Evolutionary conservation across 2,888 invertebrate species (phyloP), one percentile per base, ranked within the genome.

Genomic region (Petrolisthes manimaculis): DNA sequence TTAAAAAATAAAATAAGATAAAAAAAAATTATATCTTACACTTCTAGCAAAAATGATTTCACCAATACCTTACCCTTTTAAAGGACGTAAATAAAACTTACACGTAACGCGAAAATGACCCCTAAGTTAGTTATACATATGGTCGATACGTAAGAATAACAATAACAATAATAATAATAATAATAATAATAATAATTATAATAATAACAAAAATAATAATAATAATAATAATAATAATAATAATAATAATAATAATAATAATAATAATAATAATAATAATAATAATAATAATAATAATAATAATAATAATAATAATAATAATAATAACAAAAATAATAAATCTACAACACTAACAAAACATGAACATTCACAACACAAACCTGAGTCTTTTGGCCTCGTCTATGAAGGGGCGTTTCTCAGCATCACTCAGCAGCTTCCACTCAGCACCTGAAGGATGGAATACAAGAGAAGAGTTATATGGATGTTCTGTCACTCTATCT

Each of bases 301-400:
- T 54, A 54, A 80, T 80, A 80, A 80, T 78, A 80, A 14, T 8
- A 54, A 53, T 37, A 24, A 67, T 67, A 21, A 82, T 37, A 24
- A 67, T 82, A 82, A 21, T 24, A 21, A 82, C 55, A 55, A 54
- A 78, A 55, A 85, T 78, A 79, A 61, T 2, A 79, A 21, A 18
- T 9, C 51, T 4, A 54, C 5, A 56, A 18, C 8, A 78, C 9
- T 78, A 9, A 14, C 37, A 79, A 86, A 37, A 53, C 21, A 86
- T 80, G 80, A 9, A 86, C 51, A 82, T n/a, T 83, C 6, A 14
- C 8, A 54, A 56, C 9, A 12, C 89, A 79, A 81, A 91, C 90
- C 91, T 91, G 5, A 91, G 78, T 61, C 90, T 77, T 53, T 91
- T 91, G 9, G 91, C 91, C 84, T 91, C 91, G 61, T 91, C 91